A percentile compares a stretch with the other conserved stretches of the same genome.
Conservation (phyloP, 2,797 vertebrate genomes). For the Bradypus variegatus region DNA sequence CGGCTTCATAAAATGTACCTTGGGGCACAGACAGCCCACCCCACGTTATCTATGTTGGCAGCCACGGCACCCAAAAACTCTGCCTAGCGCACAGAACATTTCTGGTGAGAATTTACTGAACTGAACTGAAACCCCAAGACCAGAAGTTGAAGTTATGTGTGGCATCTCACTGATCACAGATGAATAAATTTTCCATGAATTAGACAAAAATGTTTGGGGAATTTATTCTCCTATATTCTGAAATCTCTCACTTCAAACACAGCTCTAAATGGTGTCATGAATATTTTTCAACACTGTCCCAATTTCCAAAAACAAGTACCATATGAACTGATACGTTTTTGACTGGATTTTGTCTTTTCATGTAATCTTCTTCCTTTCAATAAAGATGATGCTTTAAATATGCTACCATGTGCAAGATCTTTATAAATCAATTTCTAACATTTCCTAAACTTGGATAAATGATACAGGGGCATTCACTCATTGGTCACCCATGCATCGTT, state of each 20-base stretch:
- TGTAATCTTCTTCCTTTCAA: not conserved
- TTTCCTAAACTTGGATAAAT: not conserved
- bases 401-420: too few relatives aligned
- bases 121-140: rapidly evolving
- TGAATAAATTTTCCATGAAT: too few relatives aligned
- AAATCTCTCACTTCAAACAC: not conserved
- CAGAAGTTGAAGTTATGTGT: rapidly evolving
- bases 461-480: rapidly evolving
- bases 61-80: too few relatives aligned
- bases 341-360: not conserved
- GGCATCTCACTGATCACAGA: rapidly evolving
- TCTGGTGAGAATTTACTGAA: not conserved
- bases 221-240: not conserved
- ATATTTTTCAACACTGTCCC: not conserved
- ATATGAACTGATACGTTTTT: rapidly evolving
- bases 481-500: too few relatives aligned
- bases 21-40: too few relatives aligned
- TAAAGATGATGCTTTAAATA: not conserved
- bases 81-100: too few relatives aligned
- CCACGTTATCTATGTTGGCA: rapidly evolving
- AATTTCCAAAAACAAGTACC: not conserved
- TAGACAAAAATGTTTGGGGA: not conserved
- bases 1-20: not conserved
- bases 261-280: rapidly evolving
- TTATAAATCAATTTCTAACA: too few relatives aligned